Base-by-base conservation (phyloP, 1,140 invertebrate species). In the Pachypeltis micranthus region DNA sequence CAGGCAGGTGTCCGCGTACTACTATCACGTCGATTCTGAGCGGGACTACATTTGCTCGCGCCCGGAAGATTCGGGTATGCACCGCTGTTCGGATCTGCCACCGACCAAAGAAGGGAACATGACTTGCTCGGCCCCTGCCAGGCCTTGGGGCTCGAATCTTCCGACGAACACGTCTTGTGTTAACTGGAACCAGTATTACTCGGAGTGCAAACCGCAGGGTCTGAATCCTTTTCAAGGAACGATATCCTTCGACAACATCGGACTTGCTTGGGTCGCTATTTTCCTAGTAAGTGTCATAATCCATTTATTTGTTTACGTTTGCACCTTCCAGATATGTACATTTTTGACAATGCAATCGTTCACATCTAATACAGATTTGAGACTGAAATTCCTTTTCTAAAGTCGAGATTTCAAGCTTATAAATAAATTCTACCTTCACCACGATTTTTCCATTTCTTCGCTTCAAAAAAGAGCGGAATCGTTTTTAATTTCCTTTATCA, bases 111-210 rank as follows among this genome's bases (percentile, higher is more conserved):
- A 64, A 70, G 79, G 81, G 26, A 80, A 81, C 60, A 71, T 81
- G 51, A 73, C 77, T 66, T 88, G 82, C 74, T 82, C 82, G 61
- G 75, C 63, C 39, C 78, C 77, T 24, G 76, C 79, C 25, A 68
- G 76, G 66, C 74, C 74, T 31, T 76, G 75, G 68, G 74, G 71
- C 69, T 74, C 76, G 62, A 66, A 78, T 75, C 58, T 74, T 70
- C 69, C 78, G 64, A 75, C 64, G 61, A 84, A 85, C 70, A 76
- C 73, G 10, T 83, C 83, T 25, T 99, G 96, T 76, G 88, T 99
- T 69, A 96, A 99, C 79, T 99, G 96, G 96, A 96, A 99, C 78
- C 88, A 95, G 77, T 99, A 99, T 78, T 99, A 98, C 74, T 95
- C 90, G 2, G 85, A 90, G 69, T 99, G 97, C 76, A 85, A 85